Conservation (phyloP, 2,797 vertebrate genomes). For the Trachurus trachurus region DNA sequence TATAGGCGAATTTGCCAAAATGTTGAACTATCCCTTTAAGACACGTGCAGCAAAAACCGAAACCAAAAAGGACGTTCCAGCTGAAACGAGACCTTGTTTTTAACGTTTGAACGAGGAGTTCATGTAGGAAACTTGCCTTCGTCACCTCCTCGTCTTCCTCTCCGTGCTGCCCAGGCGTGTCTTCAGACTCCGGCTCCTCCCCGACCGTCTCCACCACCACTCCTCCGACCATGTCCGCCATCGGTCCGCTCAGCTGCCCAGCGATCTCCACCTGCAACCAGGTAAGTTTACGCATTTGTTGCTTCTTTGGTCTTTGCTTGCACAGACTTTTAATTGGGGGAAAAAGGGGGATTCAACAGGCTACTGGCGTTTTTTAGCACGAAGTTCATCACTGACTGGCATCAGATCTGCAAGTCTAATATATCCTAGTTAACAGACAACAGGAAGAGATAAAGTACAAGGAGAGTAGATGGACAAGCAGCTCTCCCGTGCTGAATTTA, state of each 20-base stretch:
- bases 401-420: slow-evolving; percentile 4
- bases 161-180: slow-evolving; percentile 82
- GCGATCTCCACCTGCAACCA: slow-evolving; percentile 85
- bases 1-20: too few relatives aligned
- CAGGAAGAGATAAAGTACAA: slow-evolving; percentile 11
- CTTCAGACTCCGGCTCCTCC: slow-evolving; percentile 88
- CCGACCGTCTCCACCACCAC: slow-evolving; percentile 75
- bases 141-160: slow-evolving; percentile 84
- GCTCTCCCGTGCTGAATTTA: slow-evolving; percentile 16
- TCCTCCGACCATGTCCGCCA: slow-evolving; percentile 83
- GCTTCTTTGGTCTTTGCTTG: background rate
- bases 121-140: slow-evolving; percentile 62
- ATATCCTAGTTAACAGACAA: background rate
- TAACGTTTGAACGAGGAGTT: too few relatives aligned
- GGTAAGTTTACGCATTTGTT: background rate
- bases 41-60: background rate
- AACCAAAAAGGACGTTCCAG: too few relatives aligned
- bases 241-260: slow-evolving; percentile 85
- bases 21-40: too few relatives aligned
- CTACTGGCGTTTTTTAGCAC: background rate
- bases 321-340: background rate
- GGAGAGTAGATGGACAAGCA: slow-evolving; percentile 30
- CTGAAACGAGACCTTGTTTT: too few relatives aligned
- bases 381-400: background rate
- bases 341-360: background rate